Evolutionary conservation across 2,113 vertebrate genomes (phyloP).

Genomic region (Aptenodytes patagonicus): DNA sequence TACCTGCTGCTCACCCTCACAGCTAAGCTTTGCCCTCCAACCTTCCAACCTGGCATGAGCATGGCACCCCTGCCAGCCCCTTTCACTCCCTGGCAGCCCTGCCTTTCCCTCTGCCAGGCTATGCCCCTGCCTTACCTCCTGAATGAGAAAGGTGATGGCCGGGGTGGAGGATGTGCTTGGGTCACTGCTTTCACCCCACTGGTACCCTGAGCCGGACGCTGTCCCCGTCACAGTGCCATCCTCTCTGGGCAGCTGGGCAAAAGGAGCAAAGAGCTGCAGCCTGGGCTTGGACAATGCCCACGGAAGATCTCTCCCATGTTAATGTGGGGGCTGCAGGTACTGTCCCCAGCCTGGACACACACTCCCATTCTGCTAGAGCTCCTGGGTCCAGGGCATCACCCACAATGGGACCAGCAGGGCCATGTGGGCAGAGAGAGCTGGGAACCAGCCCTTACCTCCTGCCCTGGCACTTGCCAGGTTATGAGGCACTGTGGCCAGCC

Average conservation of each 20-base stretch:
- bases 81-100: neutral
- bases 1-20: neutral
- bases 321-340: neutral
- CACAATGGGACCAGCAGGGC: neutral
- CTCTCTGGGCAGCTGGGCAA: neutral
- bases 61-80: neutral
- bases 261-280: neutral
- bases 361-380: neutral
- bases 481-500: neutral
- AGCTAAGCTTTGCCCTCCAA: neutral
- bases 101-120: neutral
- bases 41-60: neutral
- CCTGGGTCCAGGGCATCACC: neutral
- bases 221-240: neutral
- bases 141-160: constrained; percentile 79
- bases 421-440: neutral
- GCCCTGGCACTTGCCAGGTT: neutral
- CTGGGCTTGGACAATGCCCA: neutral
- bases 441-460: neutral
- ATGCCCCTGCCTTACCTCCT: constrained; percentile 74
- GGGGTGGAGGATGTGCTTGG: neutral
- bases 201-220: neutral
- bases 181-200: neutral
- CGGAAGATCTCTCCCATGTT: neutral
- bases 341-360: neutral